Base-by-base conservation (phyloP, 2,797 vertebrate species). In the Eutrigla gurnardus region DNA sequence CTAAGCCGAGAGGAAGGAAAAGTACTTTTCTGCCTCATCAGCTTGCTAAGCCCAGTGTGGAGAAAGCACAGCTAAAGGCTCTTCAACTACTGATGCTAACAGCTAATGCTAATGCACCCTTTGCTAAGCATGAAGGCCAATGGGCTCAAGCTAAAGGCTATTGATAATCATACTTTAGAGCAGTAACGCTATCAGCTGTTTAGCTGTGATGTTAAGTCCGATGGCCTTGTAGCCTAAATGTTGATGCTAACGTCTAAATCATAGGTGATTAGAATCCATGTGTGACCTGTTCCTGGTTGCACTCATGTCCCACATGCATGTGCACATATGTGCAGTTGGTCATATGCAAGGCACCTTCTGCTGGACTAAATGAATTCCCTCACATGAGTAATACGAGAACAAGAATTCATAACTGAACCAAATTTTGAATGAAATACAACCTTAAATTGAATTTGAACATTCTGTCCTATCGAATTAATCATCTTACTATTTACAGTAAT, bases 11-110 rank as follows among this genome's bases (percentile, higher is more conserved):
- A 89, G 91, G 87, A 91, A 91, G 90, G 86, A 91, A 93, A 95
- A 93, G 86, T 91, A 92, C 93, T 94, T 94, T 94, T 94, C 93
- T 93, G 93, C 92, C 92, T 94, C 94, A 94, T 92, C 91, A 90
- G 91, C 85, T 90, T 82, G 87, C 91, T 92, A 93, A 93, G 87
- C 90, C 88, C 77, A 65, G 76, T 86, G 89, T 85, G 87, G 89
- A 85, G 89, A 89, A 91, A 89, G 86, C 87, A 84, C 83, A 81
- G 91, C 92, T 89, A 71, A 86, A 81, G 90, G 91, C 90, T 81
- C 80, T 70, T 80, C 71, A 40, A 75, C 84, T 70, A 62, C 86
- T 65, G 61, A 87, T 88, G 92, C 92, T 93, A 93, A 89, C 83
- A 86, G 91, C 89, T 91, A 92, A 91, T 88, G 91, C 85, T 90